These are phyloP conservation scores for Entomyzon cyanotis DNA, from an alignment of 2,113 vertebrate genomes.

Conservation along the genomic window DNA sequence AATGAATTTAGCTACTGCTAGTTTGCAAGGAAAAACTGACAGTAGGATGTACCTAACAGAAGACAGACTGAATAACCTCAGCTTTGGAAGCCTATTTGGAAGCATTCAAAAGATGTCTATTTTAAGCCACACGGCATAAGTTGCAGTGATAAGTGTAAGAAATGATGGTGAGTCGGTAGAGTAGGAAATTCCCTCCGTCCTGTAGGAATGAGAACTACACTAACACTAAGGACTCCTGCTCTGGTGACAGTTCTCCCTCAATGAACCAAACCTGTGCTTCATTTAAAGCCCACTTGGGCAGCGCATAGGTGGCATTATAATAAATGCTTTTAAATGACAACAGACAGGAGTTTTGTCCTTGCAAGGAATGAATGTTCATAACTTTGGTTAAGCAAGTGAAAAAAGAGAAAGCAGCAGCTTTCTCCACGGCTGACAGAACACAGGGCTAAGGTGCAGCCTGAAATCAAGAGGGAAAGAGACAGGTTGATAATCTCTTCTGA, in stretches of 20 bases:
- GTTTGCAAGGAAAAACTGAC: not conserved
- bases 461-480: not conserved
- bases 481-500: not conserved
- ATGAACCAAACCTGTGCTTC: not conserved
- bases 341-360: not conserved
- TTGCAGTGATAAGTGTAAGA: not conserved
- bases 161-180: not conserved
- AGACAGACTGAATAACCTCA: not conserved
- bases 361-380: not conserved
- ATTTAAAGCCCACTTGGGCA: not conserved
- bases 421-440: not conserved
- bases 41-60: not conserved
- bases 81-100: not conserved
- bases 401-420: not conserved
- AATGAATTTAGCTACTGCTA: not conserved
- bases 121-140: not conserved
- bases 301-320: not conserved
- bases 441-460: not conserved
- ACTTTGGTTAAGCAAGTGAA: not conserved
- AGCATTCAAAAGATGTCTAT: not conserved
- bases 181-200: not conserved
- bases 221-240: not conserved
- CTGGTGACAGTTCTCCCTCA: not conserved
- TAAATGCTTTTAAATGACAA: not conserved
- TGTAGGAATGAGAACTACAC: accelerated